phyloP scores from a whole-genome alignment of 2,888 invertebrate species.

The Drosophila kambysellisi region DNA sequence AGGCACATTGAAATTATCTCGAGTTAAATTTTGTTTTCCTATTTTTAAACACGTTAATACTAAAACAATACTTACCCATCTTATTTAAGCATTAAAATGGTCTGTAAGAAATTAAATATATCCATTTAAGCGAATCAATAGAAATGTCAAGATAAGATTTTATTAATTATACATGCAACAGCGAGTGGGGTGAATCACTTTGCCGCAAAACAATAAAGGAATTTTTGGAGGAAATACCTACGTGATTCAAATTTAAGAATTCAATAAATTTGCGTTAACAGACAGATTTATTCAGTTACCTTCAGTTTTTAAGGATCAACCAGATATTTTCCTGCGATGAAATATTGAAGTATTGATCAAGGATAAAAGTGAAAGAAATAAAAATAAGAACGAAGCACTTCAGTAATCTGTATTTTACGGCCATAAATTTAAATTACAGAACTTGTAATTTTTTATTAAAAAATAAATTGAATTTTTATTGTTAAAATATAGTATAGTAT shows the following conservation, averaged over 20 bases:
- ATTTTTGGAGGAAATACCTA: not conserved
- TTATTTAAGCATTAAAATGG: not conserved
- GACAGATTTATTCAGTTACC: not conserved
- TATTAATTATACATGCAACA: not conserved
- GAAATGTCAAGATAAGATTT: not conserved
- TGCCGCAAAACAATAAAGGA: not conserved
- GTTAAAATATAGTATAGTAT: not conserved
- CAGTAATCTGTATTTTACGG: not conserved
- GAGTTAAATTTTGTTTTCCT: constrained; percentile 49
- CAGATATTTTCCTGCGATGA: not conserved
- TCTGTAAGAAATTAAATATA: not conserved
- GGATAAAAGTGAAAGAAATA: not conserved
- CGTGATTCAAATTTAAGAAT: not conserved
- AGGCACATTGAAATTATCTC: not conserved
- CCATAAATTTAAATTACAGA: not conserved
- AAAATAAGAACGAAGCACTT: not conserved
- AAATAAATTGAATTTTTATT: not conserved
- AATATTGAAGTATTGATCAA: no score
- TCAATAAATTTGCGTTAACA: not conserved
- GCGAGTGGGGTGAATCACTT: not conserved
- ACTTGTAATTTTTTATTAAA: not conserved
- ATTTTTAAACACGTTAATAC: constrained; percentile 25
- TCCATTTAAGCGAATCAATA: not conserved
- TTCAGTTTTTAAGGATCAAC: not conserved
- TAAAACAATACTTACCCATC: constrained; percentile 1